Evolutionary conservation across 1,140 invertebrate genomes (phyloP), one percentile per base, ranked within the genome.

Genomic region (Heterodera carotae): DNA sequence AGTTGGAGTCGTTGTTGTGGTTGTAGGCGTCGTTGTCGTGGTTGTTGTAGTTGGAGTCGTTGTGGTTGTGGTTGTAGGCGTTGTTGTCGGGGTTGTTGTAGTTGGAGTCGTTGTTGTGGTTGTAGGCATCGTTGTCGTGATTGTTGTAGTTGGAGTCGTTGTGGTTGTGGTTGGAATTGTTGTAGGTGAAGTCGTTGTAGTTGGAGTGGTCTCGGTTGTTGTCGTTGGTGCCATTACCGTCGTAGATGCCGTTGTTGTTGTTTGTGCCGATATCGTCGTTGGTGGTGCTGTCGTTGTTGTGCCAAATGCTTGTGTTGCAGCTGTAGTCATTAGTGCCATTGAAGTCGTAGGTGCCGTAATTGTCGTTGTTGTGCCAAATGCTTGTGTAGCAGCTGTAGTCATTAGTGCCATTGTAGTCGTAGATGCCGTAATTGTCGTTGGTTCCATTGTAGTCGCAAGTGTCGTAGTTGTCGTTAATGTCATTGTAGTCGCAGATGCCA

Each of bases 131-230:
- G 69, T 71, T 6, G 69, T 53, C 12, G 69, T 71, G 5, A 7
- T 71, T 12, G 69, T 29, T 2, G 69, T 34, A 27, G 69, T 12
- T 25, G 34, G 8, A 1, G 69, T 71, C 12, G 33, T 60, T 71
- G 69, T 53, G 5, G 33, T 59, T 71, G 69, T 71, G 25, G 31
- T 71, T 71, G 69, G 27, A 12, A 2, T 39, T 2, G 31, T 71
- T n/a, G n/a, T n/a, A n/a, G n/a, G n/a, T n/a, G n/a, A n/a, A n/a
- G 69, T 0, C 15, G 69, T 59, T n/a, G 36, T 71, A 12, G 36
- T 71, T 56, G 34, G 34, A 15, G 31, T 31, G 8, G 56, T 71
- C 25, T 33, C 60, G 25, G 69, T 18, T 60, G 31, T 71, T 60
- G 69, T 12, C n/a, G 22, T 39, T 36, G n/a, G 12, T 66, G 62